These are phyloP conservation scores for Ichneumoninae sp. DNA, from an alignment of 2,888 invertebrate species.

Conservation along the genomic window DNA sequence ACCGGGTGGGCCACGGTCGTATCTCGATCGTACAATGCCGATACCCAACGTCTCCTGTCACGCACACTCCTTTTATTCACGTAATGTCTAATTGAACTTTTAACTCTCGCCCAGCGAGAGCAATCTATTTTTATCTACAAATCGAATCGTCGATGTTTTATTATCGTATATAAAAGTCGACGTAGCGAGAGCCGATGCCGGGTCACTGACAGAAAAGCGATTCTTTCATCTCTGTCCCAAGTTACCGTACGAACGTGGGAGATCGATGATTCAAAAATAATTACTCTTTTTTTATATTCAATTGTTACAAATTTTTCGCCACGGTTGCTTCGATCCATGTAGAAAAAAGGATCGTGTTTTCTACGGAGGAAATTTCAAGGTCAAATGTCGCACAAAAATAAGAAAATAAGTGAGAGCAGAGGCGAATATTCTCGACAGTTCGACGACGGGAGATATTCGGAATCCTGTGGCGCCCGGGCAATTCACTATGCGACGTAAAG, in stretches of 20 bases:
- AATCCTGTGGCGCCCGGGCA: constrained; percentile 19
- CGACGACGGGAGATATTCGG: constrained; percentile 4
- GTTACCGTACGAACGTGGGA: not conserved
- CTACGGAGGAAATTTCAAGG: not conserved
- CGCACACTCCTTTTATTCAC: constrained; percentile 57
- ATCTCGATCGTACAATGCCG: constrained; percentile 6
- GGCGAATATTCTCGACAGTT: constrained; percentile 22
- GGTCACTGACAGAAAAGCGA: not conserved
- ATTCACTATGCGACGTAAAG: constrained; percentile 65
- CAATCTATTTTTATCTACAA: constrained; percentile 75
- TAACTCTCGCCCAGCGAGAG: constrained; percentile 24
- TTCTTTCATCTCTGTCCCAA: not conserved
- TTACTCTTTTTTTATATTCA: not conserved
- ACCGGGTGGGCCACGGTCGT: not conserved
- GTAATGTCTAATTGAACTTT: constrained; percentile 62
- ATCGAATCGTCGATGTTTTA: constrained; percentile 74
- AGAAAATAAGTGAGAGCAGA: not conserved
- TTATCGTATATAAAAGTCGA: constrained; percentile 66
- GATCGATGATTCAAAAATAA: not conserved
- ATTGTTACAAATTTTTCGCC: not conserved
- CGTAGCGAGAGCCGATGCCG: constrained; percentile 28
- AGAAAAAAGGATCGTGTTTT: not conserved
- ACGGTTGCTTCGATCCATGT: not conserved
- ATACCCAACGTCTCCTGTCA: constrained; percentile 47
- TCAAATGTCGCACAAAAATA: not conserved